Evolutionary conservation across 2,888 invertebrate species (phyloP).

Genomic region (Philonicus albiceps): DNA sequence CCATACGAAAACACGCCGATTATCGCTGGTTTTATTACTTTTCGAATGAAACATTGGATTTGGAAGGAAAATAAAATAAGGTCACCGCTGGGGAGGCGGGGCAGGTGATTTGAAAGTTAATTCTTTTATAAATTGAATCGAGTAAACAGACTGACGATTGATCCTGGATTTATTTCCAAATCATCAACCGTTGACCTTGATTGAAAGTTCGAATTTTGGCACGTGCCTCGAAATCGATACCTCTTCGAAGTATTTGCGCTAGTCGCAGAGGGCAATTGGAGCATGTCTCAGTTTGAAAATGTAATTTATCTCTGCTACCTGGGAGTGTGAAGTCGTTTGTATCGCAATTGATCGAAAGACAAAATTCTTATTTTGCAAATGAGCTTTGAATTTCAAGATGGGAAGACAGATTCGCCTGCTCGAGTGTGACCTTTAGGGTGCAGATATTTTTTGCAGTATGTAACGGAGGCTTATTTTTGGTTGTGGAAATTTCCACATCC

Average conservation of each 20-base stretch:
- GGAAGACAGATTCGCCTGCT: background rate
- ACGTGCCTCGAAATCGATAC: background rate
- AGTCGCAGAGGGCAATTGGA: background rate
- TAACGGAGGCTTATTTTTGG: background rate
- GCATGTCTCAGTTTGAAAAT: background rate
- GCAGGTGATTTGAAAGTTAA: background rate
- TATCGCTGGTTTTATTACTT: background rate
- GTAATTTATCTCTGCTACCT: background rate
- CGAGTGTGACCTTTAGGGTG: background rate
- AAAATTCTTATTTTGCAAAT: background rate
- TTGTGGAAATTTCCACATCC: background rate
- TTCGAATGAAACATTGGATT: background rate
- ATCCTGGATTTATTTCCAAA: background rate
- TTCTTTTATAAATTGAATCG: background rate
- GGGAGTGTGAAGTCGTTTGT: background rate
- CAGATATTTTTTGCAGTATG: background rate
- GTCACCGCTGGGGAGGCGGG: background rate
- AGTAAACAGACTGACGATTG: background rate
- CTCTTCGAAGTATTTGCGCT: background rate
- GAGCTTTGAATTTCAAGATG: background rate
- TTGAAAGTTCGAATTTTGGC: background rate
- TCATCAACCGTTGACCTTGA: background rate
- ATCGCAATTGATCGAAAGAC: background rate
- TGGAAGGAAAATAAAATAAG: background rate
- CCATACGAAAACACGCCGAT: background rate